Evolutionary conservation across 2,888 invertebrate species (phyloP).

Genomic region (Hydraecia micacea): DNA sequence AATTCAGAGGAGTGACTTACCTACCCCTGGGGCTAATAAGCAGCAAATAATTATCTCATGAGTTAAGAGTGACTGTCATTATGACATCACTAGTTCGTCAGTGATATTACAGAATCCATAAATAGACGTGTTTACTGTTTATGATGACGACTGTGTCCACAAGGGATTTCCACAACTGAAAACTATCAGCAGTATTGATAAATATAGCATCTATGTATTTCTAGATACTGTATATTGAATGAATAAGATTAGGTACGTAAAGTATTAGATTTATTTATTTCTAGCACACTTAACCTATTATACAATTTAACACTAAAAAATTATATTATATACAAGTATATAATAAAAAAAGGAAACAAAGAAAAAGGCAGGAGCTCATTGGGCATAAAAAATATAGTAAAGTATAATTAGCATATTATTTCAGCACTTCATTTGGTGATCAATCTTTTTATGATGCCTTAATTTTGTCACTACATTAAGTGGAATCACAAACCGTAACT

Average conservation of each 20-base stretch:
- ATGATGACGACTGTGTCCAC: background rate
- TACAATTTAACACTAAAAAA: no score
- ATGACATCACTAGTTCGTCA: background rate
- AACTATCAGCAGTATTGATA: background rate
- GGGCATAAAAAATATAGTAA: no score
- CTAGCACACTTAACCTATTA: no score
- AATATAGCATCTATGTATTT: background rate
- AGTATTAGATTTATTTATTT: no score
- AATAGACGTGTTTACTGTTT: constrained; percentile 7
- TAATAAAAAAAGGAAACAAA: no score
- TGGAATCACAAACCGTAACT: constrained; percentile 73
- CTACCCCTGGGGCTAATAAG: background rate
- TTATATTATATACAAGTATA: no score
- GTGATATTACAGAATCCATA: background rate
- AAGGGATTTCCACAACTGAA: constrained; percentile 23
- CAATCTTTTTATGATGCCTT: constrained; percentile 30
- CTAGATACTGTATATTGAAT: background rate
- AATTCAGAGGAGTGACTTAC: background rate
- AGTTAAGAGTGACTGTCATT: background rate
- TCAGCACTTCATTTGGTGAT: constrained; percentile 36
- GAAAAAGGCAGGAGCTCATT: no score
- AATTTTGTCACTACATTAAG: constrained; percentile 64
- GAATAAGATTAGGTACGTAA: constrained; percentile 1
- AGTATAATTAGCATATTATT: constrained; percentile 30
- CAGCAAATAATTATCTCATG: background rate